Conservation (phyloP, 2,113 vertebrate species). For the Hiodon alosoides region DNA sequence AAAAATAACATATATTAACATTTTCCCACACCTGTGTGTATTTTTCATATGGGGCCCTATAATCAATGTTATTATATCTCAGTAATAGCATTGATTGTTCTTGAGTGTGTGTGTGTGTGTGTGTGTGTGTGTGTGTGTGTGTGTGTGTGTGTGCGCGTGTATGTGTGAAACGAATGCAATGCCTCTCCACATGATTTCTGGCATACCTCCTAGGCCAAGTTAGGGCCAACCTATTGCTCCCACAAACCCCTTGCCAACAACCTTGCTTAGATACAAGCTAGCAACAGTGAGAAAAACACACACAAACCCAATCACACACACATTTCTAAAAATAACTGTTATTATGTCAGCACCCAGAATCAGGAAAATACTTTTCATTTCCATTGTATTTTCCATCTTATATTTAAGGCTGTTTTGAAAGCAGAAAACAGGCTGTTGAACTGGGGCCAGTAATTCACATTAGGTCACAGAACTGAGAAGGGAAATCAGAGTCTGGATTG, state of each 20-base stretch:
- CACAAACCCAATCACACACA: not conserved
- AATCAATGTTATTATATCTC: no score
- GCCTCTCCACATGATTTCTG: constrained; percentile 40
- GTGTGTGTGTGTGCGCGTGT: not conserved
- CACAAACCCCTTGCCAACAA: constrained; percentile 49
- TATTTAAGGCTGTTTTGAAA: not conserved
- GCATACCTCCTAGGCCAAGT: constrained; percentile 50
- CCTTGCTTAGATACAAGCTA: constrained; percentile 27
- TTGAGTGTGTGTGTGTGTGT: constrained; percentile 27
- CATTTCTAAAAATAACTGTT: not conserved
- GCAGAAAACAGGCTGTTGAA: not conserved
- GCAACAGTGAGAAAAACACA: not conserved
- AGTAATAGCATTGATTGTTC: not conserved
- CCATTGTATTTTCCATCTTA: not conserved
- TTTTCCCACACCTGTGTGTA: no score
- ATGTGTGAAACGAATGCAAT: constrained; percentile 49
- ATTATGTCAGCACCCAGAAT: not conserved
- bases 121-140: not conserved
- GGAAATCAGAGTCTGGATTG: no score
- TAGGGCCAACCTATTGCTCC: constrained; percentile 62
- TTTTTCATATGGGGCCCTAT: no score
- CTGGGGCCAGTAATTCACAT: not conserved
- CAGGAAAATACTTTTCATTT: not conserved
- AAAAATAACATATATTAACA: no score
- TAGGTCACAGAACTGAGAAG: constrained; percentile 27